These are phyloP conservation scores for Coelinius sp. DNA, from an alignment of 2,888 invertebrate species.

Conservation along the genomic window DNA sequence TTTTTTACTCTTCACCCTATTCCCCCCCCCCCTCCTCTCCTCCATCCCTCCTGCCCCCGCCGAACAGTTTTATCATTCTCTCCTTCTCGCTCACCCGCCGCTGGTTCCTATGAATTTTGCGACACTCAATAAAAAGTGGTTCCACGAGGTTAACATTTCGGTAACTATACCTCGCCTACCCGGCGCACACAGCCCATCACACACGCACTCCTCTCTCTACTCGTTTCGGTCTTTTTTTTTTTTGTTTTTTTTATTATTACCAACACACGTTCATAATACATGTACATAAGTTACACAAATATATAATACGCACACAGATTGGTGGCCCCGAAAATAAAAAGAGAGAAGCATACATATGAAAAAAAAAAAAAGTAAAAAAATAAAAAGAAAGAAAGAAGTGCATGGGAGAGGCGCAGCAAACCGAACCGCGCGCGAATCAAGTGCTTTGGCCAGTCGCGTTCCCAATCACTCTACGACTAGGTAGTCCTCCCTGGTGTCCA, in stretches of 20 bases:
- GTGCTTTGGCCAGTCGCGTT: slow-evolving; percentile 71
- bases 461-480: slow-evolving; percentile 72
- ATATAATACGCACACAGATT: slow-evolving; percentile 38
- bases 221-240: slow-evolving; percentile 30
- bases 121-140: slow-evolving; percentile 77
- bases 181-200: slow-evolving; percentile 49
- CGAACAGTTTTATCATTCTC: slow-evolving; percentile 43
- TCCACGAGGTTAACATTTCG: slow-evolving; percentile 75
- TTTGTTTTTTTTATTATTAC: neutral
- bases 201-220: slow-evolving; percentile 56
- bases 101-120: slow-evolving; percentile 76
- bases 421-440: slow-evolving; percentile 70
- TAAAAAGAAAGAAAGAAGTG: slow-evolving; percentile 60
- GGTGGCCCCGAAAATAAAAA: slow-evolving; percentile 42
- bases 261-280: slow-evolving; percentile 33
- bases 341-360: slow-evolving; percentile 32
- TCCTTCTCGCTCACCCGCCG: slow-evolving; percentile 48
- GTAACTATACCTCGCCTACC: slow-evolving; percentile 70
- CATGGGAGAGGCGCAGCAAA: slow-evolving; percentile 70
- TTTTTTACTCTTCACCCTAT: slow-evolving; percentile 57
- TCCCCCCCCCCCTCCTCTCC: slow-evolving; percentile 56
- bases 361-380: slow-evolving; percentile 30
- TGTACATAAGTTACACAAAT: slow-evolving; percentile 34
- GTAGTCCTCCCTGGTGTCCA: slow-evolving; percentile 69
- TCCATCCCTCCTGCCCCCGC: slow-evolving; percentile 59